Evolutionary conservation across 2,113 vertebrate genomes (phyloP).

Genomic region (Callipepla squamata): DNA sequence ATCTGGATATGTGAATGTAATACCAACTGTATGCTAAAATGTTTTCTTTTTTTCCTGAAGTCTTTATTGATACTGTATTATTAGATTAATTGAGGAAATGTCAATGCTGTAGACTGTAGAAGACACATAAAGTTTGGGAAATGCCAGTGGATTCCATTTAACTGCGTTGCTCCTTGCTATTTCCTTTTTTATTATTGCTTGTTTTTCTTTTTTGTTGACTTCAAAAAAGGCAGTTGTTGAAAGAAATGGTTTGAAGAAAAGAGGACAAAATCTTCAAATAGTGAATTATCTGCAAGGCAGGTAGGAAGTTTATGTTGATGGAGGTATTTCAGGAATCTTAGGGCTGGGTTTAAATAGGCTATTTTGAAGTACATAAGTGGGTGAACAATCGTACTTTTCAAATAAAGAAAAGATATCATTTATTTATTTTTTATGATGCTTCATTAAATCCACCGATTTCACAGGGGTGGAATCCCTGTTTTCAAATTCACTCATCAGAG

Average conservation of each 20-base stretch:
- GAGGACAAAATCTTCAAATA: not conserved
- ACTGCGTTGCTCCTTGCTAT: not conserved
- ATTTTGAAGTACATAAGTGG: not conserved
- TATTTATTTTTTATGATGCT: not conserved
- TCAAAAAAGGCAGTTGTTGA: not conserved
- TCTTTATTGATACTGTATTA: not conserved
- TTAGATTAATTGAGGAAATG: constrained; percentile 13
- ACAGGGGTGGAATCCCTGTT: not conserved
- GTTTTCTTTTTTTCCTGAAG: not conserved
- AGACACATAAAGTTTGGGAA: not conserved
- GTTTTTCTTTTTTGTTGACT: not conserved
- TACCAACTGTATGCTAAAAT: constrained; percentile 32
- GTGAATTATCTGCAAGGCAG: not conserved
- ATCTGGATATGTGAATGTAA: constrained; percentile 18
- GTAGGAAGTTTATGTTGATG: not conserved
- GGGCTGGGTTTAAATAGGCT: not conserved
- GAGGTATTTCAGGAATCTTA: not conserved
- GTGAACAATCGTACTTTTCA: not conserved
- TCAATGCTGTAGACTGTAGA: not conserved
- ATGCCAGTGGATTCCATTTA: not conserved
- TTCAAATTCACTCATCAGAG: not conserved
- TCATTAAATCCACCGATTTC: not conserved
- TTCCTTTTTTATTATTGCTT: not conserved
- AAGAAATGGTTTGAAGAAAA: not conserved
- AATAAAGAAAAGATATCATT: not conserved